Base-by-base conservation (phyloP, 2,888 invertebrate genomes). In the Cephus pygmeus region DNA sequence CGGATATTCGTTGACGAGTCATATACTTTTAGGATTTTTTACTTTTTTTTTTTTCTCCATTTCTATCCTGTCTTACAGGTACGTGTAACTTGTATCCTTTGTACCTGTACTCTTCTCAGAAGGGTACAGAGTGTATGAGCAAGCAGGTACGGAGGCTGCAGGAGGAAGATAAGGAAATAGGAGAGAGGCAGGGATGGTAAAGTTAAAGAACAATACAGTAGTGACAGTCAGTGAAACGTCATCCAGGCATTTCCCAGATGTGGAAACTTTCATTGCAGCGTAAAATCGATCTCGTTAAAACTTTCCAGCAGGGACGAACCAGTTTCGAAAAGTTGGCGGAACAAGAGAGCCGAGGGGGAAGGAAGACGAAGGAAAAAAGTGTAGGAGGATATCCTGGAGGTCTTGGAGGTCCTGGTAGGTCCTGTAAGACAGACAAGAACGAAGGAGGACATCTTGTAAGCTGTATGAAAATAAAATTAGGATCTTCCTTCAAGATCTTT, bases 281-380 rank as follows among this genome's bases (percentile, higher is more conserved):
- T 82, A 87, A 87, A 85, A 85, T 87, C 86, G 87, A 87, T 85
- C 83, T 87, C 85, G 87, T 85, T 84, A 83, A 84, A 88, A 88
- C 83, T 88, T 88, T 84, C 79, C 81, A 77, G 82, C 77, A 82
- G 81, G 79, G 78, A 81, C 80, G 78, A 81, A 81, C 82, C 85
- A 85, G 86, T 87, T 88, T 87, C 81, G 79, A 75, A 79, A 82
- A 86, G 77, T 80, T 79, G 76, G 75, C 35, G 78, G 79, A 33
- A 76, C 69, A 78, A 11, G 34, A 71, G 34, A 30, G 71, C 23
- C 31, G 23, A 34, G 11, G 71, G 30, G 71, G 0, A 11, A 11
- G 71, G 23, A 71, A 30, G 4, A 2, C 9, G 56, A 23, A 56
- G 56, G 23, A 23, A 56, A 56, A 56, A 56, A 56, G 56, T 56